Percentiles rank a stretch among this genome's conserved stretches.
Evolutionary conservation across 2,113 vertebrate species (phyloP).

Genomic region (Zosterops hypoxanthus): DNA sequence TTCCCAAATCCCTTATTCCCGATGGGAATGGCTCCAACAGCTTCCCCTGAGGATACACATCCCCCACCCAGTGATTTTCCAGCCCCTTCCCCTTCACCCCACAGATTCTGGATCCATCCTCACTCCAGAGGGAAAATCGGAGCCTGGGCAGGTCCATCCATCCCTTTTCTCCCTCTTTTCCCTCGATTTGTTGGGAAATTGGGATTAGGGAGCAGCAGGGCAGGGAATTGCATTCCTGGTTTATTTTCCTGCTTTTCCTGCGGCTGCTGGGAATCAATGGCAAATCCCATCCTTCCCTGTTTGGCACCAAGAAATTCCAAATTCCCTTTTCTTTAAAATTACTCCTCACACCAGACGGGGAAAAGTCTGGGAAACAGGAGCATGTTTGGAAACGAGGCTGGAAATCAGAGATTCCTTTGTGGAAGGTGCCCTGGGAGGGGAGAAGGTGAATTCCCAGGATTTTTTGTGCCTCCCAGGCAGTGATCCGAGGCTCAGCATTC

Average conservation of each 20-base stretch:
- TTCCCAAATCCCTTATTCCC: not conserved
- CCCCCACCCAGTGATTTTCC: not conserved
- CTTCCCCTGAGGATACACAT: not conserved
- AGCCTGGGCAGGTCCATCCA: fast-evolving
- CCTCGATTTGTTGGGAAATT: not conserved
- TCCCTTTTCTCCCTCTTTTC: not conserved
- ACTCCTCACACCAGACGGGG: not conserved
- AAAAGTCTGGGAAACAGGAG: fast-evolving
- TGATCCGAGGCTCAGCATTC: fast-evolving
- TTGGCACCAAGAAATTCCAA: not conserved
- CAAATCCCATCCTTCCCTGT: fast-evolving
- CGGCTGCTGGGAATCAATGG: fast-evolving
- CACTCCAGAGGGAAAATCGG: fast-evolving
- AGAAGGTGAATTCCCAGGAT: not conserved
- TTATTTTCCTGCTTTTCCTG: not conserved
- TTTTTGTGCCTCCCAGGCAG: not conserved
- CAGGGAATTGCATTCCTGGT: not conserved
- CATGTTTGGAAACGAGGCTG: not conserved
- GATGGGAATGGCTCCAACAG: fast-evolving
- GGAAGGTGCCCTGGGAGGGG: not conserved
- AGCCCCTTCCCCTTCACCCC: not conserved
- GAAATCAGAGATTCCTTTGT: fast-evolving
- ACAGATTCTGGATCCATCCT: not conserved
- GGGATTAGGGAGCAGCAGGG: not conserved
- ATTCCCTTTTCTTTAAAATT: not conserved